Evolutionary conservation across 2,797 vertebrate genomes (phyloP), one percentile per base, ranked within the genome.

Genomic region (Enteromius thamalakanensis): DNA sequence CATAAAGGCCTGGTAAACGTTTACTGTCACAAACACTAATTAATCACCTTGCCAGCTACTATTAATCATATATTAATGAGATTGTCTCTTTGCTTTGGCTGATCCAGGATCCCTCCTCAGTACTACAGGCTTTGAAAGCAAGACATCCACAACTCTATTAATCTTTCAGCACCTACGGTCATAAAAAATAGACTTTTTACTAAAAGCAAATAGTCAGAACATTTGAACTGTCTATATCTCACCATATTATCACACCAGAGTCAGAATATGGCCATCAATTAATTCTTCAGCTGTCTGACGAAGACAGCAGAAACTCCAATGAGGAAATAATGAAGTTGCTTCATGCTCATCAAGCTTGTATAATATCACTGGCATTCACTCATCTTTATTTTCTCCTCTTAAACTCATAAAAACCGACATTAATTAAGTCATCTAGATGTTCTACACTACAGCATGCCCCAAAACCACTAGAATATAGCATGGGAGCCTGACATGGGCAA

Each of bases 51-150:
- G 87, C 92, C 92, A 92, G 91, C 89, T 77, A 90, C 94, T 90
- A 94, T 96, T 96, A 95, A 97, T 96, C 94, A 96, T 94, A 92
- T 89, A 93, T 94, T 96, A 95, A 97, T 95, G 95, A 96, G 95
- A 96, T 91, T 88, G 77, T 93, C 92, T 93, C 92, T 95, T 95
- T 94, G 89, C 93, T 94, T 92, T 94, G 92, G 93, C 86, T 91
- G 91, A 91, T 86, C 87, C 87, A 85, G 87, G 82, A 92, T 92
- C 74, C 60, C 68, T 88, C 70, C 90, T 84, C 85, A 79, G 88
- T 83, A 90, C 87, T 79, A 85, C 89, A 90, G 89, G 90, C 96
- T 92, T 90, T 93, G 90, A 91, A 92, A 90, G 89, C 92, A 84
- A 4, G 84, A 86, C 90, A 94, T 88, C 88, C 91, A 88, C 85